These are phyloP conservation scores for Pteropus alecto DNA, from an alignment of 2,113 vertebrate genomes.

Conservation along the genomic window DNA sequence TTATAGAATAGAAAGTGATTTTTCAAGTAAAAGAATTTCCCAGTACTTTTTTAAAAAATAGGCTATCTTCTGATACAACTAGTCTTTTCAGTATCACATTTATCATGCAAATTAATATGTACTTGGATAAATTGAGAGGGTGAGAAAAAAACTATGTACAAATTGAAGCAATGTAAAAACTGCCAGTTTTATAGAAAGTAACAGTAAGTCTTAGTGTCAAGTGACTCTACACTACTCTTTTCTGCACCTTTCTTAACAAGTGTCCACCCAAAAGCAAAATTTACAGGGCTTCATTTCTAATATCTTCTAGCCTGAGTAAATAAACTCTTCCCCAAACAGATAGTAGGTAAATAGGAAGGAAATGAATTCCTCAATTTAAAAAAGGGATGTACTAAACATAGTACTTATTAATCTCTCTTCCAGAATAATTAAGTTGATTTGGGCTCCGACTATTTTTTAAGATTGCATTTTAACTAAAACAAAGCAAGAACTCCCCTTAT, in stretches of 20 bases:
- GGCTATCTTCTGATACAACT: not conserved
- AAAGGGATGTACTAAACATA: not conserved
- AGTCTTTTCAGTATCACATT: constrained; percentile 20
- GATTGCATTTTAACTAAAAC: constrained; percentile 43
- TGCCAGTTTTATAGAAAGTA: constrained; percentile 26
- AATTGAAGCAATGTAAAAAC: not conserved
- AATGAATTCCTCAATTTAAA: not conserved
- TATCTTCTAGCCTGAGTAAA: not conserved
- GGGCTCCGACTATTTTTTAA: constrained; percentile 32
- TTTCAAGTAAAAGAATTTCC: constrained; percentile 10
- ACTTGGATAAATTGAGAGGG: not conserved
- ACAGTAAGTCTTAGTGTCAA: not conserved
- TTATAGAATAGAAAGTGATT: not conserved
- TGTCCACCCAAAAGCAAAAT: not conserved
- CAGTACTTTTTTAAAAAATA: not conserved
- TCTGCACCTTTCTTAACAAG: not conserved
- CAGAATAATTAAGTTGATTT: constrained; percentile 32
- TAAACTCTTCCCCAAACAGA: not conserved
- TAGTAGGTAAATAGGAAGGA: not conserved
- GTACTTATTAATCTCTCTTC: constrained; percentile 4
- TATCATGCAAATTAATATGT: not conserved
- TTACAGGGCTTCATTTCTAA: not conserved
- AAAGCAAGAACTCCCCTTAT: constrained; percentile 31
- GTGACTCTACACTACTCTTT: not conserved
- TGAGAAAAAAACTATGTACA: constrained; percentile 15